A percentile compares a stretch with the other conserved stretches of the same genome.
Evolutionary conservation across 2,113 vertebrate genomes (phyloP).

Genomic region (Gopherus evgoodei): DNA sequence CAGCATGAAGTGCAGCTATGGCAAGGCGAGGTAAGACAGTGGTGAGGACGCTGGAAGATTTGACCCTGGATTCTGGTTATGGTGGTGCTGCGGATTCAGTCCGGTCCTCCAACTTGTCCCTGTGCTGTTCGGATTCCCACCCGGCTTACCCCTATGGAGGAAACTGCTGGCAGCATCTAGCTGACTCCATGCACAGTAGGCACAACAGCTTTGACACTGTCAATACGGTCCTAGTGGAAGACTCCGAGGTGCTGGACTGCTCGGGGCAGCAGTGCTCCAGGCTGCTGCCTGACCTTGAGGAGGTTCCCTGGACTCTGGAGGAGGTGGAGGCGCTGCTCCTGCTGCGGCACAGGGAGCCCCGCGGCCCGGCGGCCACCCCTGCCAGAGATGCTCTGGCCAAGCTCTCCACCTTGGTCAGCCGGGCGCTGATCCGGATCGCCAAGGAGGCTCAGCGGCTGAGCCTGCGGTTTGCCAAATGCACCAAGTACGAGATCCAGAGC

Average conservation of each 20-base stretch:
- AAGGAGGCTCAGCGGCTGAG: conserved; percentile 94
- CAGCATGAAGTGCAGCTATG: conserved; percentile 97
- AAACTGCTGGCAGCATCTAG: conserved; percentile 93
- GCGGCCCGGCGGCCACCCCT: conserved; percentile 77
- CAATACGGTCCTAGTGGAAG: conserved; percentile 97
- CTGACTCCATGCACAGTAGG: conserved; percentile 98
- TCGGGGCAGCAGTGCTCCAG: conserved; percentile 92
- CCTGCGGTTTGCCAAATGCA: conserved; percentile 96
- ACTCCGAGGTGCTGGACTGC: conserved; percentile 98
- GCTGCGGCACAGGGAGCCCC: conserved; percentile 79
- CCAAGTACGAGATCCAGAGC: conserved; percentile 95
- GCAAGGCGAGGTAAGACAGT: conserved; percentile 94
- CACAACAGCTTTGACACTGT: conserved; percentile 98
- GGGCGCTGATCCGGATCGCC: conserved; percentile 91
- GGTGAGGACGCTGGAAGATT: conserved; percentile 96
- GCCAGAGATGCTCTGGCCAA: conserved; percentile 87
- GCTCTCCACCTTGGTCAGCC: conserved; percentile 91
- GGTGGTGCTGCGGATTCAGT: conserved; percentile 98
- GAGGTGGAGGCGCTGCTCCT: conserved; percentile 91
- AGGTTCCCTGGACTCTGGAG: conserved; percentile 97
- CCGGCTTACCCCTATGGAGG: conserved; percentile 88
- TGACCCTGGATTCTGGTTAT: conserved; percentile 99
- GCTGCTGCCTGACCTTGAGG: conserved; percentile 98
- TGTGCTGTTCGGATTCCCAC: conserved; percentile 96
- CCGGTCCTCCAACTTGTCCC: conserved; percentile 96